Evolutionary conservation across 1,140 invertebrate genomes (phyloP), one percentile per base, ranked within the genome.

Genomic region (Panulirus ornatus): DNA sequence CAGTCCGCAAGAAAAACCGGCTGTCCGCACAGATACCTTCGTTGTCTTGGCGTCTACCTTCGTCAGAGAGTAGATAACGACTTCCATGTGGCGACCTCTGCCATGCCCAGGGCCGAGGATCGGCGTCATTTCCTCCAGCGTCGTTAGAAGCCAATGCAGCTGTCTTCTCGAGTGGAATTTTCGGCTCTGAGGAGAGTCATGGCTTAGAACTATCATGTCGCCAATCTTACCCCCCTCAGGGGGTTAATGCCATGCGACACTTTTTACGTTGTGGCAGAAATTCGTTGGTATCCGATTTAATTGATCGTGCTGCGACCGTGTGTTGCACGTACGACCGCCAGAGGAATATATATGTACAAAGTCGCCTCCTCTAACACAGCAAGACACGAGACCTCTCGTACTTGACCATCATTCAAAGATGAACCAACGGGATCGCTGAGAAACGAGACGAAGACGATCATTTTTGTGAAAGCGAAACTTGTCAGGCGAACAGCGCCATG

Each of bases 251-350:
- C 47, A 81, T 30, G 78, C 58, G 47, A 58, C 78, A 81, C 36
- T 81, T 58, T 81, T 81, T 58, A 34, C 78, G 22, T 27, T 19
- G 47, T 58, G 54, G 42, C 78, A 14, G 54, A 58, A 81, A 81
- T 81, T 54, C 78, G 36, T 81, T 51, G 38, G 30, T 58, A 81
- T 81, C 47, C 78, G 54, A 34, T 81, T 36, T 81, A 81, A 81
- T 81, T 81, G 58, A 58, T 58, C 47, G 78, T 36, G 34, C 27
- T 38, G 70, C n/a, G n/a, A n/a, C n/a, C n/a, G n/a, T n/a, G n/a
- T n/a, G n/a, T n/a, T n/a, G n/a, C n/a, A n/a, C n/a, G n/a, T n/a
- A n/a, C n/a, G n/a, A n/a, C n/a, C n/a, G n/a, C n/a, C n/a, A n/a
- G n/a, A n/a, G n/a, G n/a, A n/a, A n/a, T n/a, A n/a, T n/a, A n/a